Evolutionary conservation across 2,113 vertebrate genomes (phyloP).

Genomic region (Burhinus bistriatus): DNA sequence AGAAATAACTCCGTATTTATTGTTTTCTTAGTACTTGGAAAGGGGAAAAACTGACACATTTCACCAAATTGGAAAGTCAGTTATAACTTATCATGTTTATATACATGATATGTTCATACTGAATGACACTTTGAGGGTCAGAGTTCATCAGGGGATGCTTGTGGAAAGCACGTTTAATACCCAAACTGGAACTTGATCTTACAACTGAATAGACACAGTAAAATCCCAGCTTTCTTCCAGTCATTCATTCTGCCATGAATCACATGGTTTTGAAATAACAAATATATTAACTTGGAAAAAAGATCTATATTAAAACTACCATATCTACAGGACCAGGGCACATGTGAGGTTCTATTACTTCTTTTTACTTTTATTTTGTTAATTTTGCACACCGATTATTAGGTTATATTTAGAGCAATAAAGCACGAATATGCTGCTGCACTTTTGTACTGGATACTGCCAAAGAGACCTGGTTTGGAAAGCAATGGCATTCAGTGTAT

Average conservation of each 20-base stretch:
- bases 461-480: not conserved
- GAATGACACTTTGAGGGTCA: not conserved
- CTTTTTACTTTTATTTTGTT: not conserved
- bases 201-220: not conserved
- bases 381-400: not conserved
- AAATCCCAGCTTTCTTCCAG: not conserved
- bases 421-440: accelerated
- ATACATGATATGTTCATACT: not conserved
- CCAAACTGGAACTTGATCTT: not conserved
- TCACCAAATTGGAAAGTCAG: not conserved
- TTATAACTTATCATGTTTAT: not conserved
- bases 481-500: not conserved
- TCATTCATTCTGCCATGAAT: not conserved
- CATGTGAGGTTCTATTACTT: not conserved
- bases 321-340: not conserved
- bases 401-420: not conserved
- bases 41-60: not conserved
- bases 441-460: not conserved
- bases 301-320: not conserved
- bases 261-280: not conserved
- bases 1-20: not conserved
- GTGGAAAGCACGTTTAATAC: not conserved
- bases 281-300: not conserved
- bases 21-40: not conserved
- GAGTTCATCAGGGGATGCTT: not conserved